A percentile compares a stretch with the other conserved stretches of the same genome.
Evolutionary conservation across 2,113 vertebrate species (phyloP).

Genomic region (Suricata suricatta): DNA sequence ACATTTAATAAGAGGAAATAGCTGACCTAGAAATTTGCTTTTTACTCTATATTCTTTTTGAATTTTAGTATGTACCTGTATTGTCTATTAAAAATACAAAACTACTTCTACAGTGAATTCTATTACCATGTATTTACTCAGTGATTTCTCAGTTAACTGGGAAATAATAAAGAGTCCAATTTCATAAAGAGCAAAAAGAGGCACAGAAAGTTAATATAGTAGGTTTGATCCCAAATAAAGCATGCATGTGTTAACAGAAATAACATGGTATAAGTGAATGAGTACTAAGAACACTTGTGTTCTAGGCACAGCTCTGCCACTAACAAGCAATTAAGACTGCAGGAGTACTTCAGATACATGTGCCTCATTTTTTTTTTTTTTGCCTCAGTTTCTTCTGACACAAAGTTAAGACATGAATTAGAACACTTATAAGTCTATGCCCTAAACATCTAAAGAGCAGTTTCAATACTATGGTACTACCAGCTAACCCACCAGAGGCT

Average conservation of each 20-base stretch:
- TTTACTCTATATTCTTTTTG: background rate
- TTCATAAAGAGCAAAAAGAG: constrained; percentile 3
- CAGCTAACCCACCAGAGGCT: background rate
- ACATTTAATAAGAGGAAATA: background rate
- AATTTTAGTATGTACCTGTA: background rate
- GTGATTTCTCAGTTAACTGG: background rate
- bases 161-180: background rate
- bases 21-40: constrained; percentile 27
- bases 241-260: background rate
- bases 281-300: background rate
- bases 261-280: background rate
- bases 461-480: constrained; percentile 17
- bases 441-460: background rate
- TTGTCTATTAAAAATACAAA: background rate
- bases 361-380: background rate
- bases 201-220: background rate
- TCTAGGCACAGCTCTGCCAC: background rate
- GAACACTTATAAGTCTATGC: constrained; percentile 25
- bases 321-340: background rate
- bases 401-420: background rate
- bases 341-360: background rate
- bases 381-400: background rate
- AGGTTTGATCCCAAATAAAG: background rate
- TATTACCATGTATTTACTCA: constrained; percentile 4
- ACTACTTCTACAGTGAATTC: background rate